Evolutionary conservation across 2,888 invertebrate species (phyloP).

Genomic region (Chloromyia formosa): DNA sequence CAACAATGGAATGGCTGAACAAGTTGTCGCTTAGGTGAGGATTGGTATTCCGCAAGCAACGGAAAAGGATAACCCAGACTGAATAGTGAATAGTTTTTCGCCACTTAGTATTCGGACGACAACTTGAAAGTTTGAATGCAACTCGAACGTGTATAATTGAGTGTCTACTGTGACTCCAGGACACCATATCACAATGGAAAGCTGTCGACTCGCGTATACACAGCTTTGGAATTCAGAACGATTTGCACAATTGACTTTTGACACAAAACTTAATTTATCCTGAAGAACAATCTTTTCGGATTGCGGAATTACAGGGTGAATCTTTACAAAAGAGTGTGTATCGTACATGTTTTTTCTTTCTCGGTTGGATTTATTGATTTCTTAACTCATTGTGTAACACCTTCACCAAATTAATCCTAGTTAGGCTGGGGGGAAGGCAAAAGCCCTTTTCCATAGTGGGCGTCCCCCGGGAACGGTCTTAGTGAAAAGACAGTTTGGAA

Average conservation of each 20-base stretch:
- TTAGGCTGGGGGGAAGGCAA: too few species aligned
- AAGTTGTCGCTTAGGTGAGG: background rate
- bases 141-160: background rate
- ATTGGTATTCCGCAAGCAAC: background rate
- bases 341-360: too few species aligned
- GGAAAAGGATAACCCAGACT: background rate
- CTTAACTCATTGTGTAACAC: too few species aligned
- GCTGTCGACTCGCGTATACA: background rate
- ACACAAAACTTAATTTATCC: background rate
- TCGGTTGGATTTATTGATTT: too few species aligned
- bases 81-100: background rate
- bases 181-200: background rate
- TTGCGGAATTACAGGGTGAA: too few species aligned
- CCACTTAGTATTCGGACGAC: background rate
- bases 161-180: background rate
- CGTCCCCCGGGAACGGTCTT: too few species aligned
- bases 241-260: conserved; percentile 10
- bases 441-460: too few species aligned
- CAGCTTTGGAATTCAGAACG: background rate
- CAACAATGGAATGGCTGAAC: conserved; percentile 14
- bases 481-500: too few species aligned
- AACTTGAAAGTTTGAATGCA: background rate
- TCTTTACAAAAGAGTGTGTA: too few species aligned
- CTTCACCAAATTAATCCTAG: too few species aligned
- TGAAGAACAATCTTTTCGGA: background rate